These are phyloP conservation scores for Heliconius aoede DNA, from an alignment of 2,888 invertebrate species.

Conservation along the genomic window DNA sequence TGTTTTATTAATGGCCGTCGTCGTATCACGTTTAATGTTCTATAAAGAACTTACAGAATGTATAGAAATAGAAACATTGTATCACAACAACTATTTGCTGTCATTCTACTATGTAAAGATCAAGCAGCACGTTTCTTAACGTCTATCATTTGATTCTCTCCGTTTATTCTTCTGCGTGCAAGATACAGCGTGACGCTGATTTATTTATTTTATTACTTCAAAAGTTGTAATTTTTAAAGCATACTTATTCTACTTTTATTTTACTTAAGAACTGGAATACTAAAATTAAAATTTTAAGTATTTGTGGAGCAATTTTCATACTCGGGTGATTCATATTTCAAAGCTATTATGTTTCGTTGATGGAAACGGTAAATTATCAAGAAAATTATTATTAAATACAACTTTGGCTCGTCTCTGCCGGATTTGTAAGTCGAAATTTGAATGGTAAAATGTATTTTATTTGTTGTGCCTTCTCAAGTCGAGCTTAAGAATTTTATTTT, in stretches of 20 bases:
- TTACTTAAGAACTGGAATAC: background rate
- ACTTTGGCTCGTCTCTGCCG: conserved; percentile 3
- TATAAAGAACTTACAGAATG: conserved; percentile 3
- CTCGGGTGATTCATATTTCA: conserved; percentile 20
- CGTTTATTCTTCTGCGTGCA: too few species aligned
- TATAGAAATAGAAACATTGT: conserved; percentile 4
- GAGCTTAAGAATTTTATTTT: background rate
- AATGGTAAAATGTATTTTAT: conserved; percentile 12
- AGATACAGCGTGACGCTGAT: too few species aligned
- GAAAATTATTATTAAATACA: conserved; percentile 31
- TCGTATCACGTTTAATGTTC: conserved; percentile 3
- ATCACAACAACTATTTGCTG: background rate
- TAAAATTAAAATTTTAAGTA: background rate
- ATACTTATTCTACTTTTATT: too few species aligned
- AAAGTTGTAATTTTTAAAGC: background rate
- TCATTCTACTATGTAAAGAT: background rate
- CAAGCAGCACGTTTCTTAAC: background rate
- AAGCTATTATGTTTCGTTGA: conserved; percentile 13
- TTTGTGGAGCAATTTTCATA: conserved; percentile 11
- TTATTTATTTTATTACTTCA: too few species aligned
- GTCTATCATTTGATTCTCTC: too few species aligned
- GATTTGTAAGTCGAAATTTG: conserved; percentile 17
- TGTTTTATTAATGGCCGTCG: conserved; percentile 9
- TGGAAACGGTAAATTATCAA: conserved; percentile 18
- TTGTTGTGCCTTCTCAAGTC: conserved; percentile 2